phyloP scores from a whole-genome alignment of 1,140 invertebrate genomes.

The Drosophila malerkotliana region DNA sequence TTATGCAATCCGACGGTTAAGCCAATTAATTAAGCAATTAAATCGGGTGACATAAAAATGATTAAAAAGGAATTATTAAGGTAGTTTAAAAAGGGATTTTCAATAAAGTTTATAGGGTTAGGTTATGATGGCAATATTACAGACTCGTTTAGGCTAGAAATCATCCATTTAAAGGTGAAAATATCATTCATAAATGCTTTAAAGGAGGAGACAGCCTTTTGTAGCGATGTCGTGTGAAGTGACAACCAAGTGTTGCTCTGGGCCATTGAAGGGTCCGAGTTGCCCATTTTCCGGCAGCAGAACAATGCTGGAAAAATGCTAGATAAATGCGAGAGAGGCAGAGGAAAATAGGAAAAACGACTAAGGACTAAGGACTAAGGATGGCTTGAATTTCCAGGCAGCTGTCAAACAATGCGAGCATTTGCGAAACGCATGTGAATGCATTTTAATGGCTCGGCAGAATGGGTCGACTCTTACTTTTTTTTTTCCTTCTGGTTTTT shows the following conservation, averaged over 20 bases:
- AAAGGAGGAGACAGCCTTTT: too few species aligned
- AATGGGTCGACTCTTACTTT: constrained; percentile 39
- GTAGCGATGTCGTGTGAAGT: constrained; percentile 31
- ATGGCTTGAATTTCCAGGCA: constrained; percentile 4
- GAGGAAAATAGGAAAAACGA: background rate
- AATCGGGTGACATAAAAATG: background rate
- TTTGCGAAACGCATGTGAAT: constrained; percentile 52
- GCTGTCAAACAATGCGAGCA: constrained; percentile 54
- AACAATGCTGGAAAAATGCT: background rate
- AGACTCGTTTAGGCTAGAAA: too few species aligned
- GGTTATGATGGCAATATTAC: background rate
- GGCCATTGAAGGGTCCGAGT: constrained; percentile 30
- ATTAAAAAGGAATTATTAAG: background rate
- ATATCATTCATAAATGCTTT: background rate
- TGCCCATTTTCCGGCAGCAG: constrained; percentile 12
- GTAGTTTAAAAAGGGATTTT: too few species aligned
- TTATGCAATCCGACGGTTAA: constrained; percentile 1
- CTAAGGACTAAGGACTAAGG: background rate
- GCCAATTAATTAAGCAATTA: constrained; percentile 50
- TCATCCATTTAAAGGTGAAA: background rate
- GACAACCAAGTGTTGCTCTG: constrained; percentile 43
- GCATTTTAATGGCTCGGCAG: constrained; percentile 53
- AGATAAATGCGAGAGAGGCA: background rate
- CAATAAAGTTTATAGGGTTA: too few species aligned
- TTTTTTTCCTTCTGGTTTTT: constrained; percentile 9